These are phyloP conservation scores for Penelope pileata DNA, from an alignment of 2,113 vertebrate species.

Conservation along the genomic window DNA sequence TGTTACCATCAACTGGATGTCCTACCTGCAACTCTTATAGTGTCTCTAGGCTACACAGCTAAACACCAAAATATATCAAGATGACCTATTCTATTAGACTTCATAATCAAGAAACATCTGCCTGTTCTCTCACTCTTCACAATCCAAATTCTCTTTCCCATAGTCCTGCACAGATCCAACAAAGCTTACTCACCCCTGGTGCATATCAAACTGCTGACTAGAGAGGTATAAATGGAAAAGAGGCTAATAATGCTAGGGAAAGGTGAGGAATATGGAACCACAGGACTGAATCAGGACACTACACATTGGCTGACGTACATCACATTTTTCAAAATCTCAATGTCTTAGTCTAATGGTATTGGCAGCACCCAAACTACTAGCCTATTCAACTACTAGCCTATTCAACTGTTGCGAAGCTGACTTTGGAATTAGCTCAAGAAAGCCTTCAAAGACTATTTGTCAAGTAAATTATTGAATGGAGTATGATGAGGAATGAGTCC, in stretches of 20 bases:
- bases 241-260: not conserved
- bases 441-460: not conserved
- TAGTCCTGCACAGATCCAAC: not conserved
- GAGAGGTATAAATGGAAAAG: not conserved
- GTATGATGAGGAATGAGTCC: not conserved
- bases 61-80: not conserved
- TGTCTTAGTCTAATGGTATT: not conserved
- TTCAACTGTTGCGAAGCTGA: not conserved
- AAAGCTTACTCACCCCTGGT: not conserved
- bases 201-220: not conserved
- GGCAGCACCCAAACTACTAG: not conserved
- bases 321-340: not conserved
- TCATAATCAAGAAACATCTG: not conserved
- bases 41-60: not conserved
- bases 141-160: not conserved
- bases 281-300: not conserved
- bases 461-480: not conserved
- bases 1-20: rapidly evolving
- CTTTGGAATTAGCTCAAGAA: not conserved
- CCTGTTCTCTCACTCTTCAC: not conserved
- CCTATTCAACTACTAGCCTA: not conserved
- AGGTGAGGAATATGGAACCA: not conserved
- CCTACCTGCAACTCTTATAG: not conserved
- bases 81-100: not conserved
- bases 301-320: not conserved